Percentiles rank a stretch among this genome's conserved stretches.
phyloP scores from a whole-genome alignment of 2,797 vertebrate genomes.

The Hyperoplus lanceolatus region DNA sequence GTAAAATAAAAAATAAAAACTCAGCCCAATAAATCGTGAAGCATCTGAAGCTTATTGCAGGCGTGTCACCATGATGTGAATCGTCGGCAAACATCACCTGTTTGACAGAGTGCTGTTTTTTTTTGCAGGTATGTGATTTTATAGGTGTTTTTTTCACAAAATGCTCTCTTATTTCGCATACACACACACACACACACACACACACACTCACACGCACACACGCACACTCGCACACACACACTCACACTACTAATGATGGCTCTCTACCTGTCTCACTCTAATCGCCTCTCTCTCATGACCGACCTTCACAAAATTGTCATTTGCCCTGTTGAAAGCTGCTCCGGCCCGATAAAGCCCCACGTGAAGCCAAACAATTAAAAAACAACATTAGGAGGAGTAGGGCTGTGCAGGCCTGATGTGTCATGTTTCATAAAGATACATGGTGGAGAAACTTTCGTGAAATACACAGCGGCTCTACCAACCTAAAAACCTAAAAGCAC shows the following conservation, averaged over 20 bases:
- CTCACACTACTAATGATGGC: not conserved
- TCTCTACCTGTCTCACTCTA: not conserved
- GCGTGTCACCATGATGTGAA: not conserved
- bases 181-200: not conserved
- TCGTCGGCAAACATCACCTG: not conserved
- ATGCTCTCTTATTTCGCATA: not conserved
- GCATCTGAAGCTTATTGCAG: slow-evolving; percentile 26
- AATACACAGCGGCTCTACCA: slow-evolving; percentile 9
- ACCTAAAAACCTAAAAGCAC: not conserved
- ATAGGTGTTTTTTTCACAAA: not conserved
- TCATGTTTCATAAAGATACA: not conserved
- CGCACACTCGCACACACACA: not conserved
- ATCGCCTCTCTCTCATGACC: not conserved
- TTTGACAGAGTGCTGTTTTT: slow-evolving; percentile 15
- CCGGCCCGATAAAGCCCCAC: not conserved
- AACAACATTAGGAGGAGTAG: not conserved
- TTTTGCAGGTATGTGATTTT: not conserved
- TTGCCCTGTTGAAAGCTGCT: slow-evolving; percentile 21
- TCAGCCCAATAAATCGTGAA: slow-evolving; percentile 6
- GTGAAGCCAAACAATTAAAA: not conserved
- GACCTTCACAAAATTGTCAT: slow-evolving; percentile 1
- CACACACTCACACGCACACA: not conserved
- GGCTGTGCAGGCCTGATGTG: not conserved
- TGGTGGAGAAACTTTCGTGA: slow-evolving; percentile 2
- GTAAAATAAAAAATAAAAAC: slow-evolving; percentile 27